A percentile compares a stretch with the other conserved stretches of the same genome.
phyloP scores from a whole-genome alignment of 2,797 vertebrate genomes.

The Ptychadena robeensis region DNA sequence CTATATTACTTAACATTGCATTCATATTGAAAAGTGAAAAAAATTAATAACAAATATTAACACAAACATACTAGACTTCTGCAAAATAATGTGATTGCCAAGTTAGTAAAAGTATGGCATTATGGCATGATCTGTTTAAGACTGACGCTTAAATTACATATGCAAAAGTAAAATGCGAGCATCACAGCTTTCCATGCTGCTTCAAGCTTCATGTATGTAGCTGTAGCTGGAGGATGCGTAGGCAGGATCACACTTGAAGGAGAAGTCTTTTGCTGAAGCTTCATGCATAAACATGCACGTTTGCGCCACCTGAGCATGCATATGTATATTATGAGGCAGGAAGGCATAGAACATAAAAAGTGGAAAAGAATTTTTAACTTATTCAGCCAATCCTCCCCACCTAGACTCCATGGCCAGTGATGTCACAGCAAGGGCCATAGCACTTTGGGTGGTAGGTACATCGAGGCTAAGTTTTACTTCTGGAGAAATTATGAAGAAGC shows the following conservation, averaged over 20 bases:
- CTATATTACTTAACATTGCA: not conserved
- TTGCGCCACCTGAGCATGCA: not conserved
- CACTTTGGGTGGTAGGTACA: too few species aligned
- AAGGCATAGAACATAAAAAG: not conserved
- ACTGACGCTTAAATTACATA: not conserved
- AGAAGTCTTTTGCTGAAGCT: too few species aligned
- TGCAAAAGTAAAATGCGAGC: not conserved
- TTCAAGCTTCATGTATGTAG: too few species aligned
- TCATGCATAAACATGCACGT: not conserved
- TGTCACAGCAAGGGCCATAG: too few species aligned
- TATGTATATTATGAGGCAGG: not conserved
- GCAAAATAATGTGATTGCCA: conserved; percentile 3
- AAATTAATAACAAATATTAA: not conserved
- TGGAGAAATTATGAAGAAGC: too few species aligned
- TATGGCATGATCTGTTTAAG: too few species aligned
- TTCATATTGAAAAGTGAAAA: not conserved
- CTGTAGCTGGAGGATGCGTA: not conserved
- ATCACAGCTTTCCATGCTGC: not conserved
- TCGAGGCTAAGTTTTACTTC: too few species aligned
- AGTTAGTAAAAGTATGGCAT: too few species aligned
- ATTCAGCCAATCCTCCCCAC: too few species aligned
- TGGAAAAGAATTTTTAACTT: too few species aligned
- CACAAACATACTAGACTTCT: not conserved
- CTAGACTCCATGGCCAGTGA: too few species aligned
- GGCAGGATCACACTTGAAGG: not conserved